These are phyloP conservation scores for Standfussiana lucernea DNA, from an alignment of 2,888 invertebrate species.

Conservation along the genomic window DNA sequence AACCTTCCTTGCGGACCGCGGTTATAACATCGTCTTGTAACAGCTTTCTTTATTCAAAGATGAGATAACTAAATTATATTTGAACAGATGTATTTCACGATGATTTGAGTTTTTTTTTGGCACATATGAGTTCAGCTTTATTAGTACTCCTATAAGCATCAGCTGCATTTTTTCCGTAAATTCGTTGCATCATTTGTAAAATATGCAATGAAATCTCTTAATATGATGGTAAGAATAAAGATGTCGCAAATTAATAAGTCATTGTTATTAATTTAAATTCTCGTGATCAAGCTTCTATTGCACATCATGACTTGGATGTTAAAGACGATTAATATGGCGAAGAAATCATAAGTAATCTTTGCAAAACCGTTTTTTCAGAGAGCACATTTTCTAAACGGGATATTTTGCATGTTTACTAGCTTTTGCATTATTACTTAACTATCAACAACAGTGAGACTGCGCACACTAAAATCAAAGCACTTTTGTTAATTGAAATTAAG, in stretches of 20 bases:
- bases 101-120: conserved; percentile 44
- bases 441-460: conserved; percentile 11
- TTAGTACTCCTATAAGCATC: conserved; percentile 6
- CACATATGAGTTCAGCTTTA: conserved; percentile 12
- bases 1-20: conserved; percentile 80
- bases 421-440: neutral
- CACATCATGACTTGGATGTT: conserved; percentile 22
- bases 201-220: neutral
- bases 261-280: conserved; percentile 20
- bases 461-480: neutral
- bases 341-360: conserved; percentile 21
- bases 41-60: conserved; percentile 82
- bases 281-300: conserved; percentile 1
- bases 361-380: conserved; percentile 10
- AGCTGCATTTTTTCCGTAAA: neutral
- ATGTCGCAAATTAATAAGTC: conserved; percentile 12
- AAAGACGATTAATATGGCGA: neutral
- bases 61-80: conserved; percentile 83
- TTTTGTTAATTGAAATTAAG: neutral
- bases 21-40: conserved; percentile 86
- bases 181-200: conserved; percentile 5
- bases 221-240: neutral
- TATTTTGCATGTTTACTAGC: neutral
- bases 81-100: conserved; percentile 66
- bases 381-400: conserved; percentile 12